Conservation (phyloP, 2,113 vertebrate genomes). For the Eptatretus burgeri region DNA sequence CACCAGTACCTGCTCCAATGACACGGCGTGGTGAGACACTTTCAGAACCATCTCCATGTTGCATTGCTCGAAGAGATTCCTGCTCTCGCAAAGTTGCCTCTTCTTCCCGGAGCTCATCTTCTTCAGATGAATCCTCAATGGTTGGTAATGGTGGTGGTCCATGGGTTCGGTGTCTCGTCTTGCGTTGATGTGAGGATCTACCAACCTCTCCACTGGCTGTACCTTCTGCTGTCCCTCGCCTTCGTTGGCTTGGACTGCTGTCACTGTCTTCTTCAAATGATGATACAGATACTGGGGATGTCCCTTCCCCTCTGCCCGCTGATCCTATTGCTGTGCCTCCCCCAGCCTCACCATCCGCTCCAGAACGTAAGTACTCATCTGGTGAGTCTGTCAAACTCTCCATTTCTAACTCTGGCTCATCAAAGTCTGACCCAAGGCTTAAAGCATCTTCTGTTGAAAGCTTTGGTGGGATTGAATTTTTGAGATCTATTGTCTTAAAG, state of each 20-base stretch:
- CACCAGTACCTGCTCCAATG: no score
- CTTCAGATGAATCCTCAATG: conserved; percentile 80
- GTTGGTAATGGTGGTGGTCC: conserved; percentile 41
- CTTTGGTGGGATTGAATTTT: conserved; percentile 26
- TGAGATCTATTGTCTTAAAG: conserved; percentile 53
- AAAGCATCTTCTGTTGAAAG: no score
- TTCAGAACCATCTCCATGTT: conserved; percentile 19
- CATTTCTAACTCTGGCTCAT: conserved; percentile 59
- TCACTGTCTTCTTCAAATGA: conserved; percentile 91
- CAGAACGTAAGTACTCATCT: conserved; percentile 42
- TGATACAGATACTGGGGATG: conserved; percentile 74
- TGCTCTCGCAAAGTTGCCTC: conserved; percentile 69
- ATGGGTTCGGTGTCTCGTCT: conserved; percentile 46
- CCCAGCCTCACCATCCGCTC: conserved; percentile 74
- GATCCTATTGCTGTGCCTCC: conserved; percentile 52
- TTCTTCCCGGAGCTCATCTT: conserved; percentile 56
- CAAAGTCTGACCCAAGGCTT: conserved; percentile 13
- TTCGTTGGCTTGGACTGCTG: conserved; percentile 59
- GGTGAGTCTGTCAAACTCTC: conserved; percentile 73
- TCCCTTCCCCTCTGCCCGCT: conserved; percentile 29
- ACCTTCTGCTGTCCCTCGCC: conserved; percentile 9
- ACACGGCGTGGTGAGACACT: no score
- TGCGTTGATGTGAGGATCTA: conserved; percentile 55
- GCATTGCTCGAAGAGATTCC: conserved; percentile 47
- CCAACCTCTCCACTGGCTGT: conserved; percentile 15